Evolutionary conservation across 2,113 vertebrate genomes (phyloP).

Genomic region (Damaliscus lunatus): DNA sequence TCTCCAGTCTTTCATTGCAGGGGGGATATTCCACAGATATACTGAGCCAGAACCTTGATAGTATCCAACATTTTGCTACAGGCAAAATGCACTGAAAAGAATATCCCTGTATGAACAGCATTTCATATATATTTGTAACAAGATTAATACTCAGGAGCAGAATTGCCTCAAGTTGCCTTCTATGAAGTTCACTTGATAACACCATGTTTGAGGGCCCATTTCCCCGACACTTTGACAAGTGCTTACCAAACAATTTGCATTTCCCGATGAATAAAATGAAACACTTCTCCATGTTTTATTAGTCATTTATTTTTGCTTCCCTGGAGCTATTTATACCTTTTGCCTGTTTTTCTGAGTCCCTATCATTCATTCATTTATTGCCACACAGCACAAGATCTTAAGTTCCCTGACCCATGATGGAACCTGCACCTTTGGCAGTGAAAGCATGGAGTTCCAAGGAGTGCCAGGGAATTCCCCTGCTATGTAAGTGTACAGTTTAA

Average conservation of each 20-base stretch:
- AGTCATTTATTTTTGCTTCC: neutral
- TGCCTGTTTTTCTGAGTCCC: neutral
- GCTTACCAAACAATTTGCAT: neutral
- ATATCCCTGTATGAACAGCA: neutral
- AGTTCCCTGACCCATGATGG: neutral
- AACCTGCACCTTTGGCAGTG: neutral
- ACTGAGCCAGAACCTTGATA: neutral
- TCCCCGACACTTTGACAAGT: neutral
- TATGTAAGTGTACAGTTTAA: neutral
- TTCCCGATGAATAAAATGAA: neutral
- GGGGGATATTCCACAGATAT: neutral
- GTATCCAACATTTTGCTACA: neutral
- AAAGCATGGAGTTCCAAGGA: neutral
- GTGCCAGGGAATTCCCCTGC: neutral
- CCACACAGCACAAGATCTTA: neutral
- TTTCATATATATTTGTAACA: neutral
- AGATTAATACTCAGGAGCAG: neutral
- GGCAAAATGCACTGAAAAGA: neutral
- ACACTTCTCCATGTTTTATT: neutral
- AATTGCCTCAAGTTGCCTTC: neutral
- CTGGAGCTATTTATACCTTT: neutral
- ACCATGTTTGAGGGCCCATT: neutral
- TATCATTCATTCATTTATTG: neutral
- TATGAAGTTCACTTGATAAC: neutral
- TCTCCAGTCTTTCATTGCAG: neutral